phyloP scores from a whole-genome alignment of 2,113 vertebrate genomes.

The Heptranchias perlo region DNA sequence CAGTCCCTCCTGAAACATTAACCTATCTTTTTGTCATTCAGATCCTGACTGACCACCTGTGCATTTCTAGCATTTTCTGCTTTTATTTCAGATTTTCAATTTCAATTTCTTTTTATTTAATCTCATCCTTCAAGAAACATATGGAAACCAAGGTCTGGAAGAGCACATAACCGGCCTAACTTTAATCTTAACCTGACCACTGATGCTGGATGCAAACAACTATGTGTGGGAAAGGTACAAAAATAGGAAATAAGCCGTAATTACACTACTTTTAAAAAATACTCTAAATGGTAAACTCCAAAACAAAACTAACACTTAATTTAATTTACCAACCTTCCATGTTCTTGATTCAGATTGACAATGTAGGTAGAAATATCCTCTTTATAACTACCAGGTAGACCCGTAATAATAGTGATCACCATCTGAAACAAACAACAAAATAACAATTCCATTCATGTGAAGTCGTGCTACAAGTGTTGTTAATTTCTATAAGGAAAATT shows the following conservation, averaged over 20 bases:
- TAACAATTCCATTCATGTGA: not conserved
- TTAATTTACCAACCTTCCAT: conserved; percentile 63
- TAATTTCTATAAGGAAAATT: not conserved
- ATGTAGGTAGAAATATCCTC: conserved; percentile 73
- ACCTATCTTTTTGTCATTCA: too few relatives aligned
- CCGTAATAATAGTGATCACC: conserved; percentile 73
- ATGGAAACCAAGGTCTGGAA: not conserved
- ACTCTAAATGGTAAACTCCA: not conserved
- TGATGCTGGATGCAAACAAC: not conserved
- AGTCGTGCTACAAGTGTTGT: not conserved
- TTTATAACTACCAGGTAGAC: conserved; percentile 82
- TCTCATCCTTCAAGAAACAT: not conserved
- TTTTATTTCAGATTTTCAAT: not conserved
- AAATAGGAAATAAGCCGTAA: not conserved
- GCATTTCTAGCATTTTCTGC: too few relatives aligned
- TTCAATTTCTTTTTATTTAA: too few relatives aligned
- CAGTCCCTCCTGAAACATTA: too few relatives aligned
- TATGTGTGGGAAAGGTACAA: not conserved
- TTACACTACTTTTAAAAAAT: not conserved
- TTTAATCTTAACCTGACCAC: not conserved
- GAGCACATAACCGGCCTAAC: not conserved
- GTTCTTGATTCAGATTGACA: conserved; percentile 73
- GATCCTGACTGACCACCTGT: not conserved
- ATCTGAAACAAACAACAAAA: conserved; percentile 57
- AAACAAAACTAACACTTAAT: conserved; percentile 25